Evolutionary conservation across 2,888 invertebrate species (phyloP), one percentile per base, ranked within the genome.

Genomic region (Oligia latruncula): DNA sequence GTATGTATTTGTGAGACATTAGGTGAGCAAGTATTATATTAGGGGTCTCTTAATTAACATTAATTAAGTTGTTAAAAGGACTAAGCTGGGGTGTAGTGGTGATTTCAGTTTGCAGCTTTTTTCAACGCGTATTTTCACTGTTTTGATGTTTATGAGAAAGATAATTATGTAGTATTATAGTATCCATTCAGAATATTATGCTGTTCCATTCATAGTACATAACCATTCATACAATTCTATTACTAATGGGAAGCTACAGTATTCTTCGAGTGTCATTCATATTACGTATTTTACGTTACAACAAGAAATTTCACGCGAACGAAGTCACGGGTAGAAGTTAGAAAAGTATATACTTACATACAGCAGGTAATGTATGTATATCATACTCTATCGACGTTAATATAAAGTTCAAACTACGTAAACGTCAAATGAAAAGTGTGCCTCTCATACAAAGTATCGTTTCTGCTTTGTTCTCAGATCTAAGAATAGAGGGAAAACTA

Each of bases 1-100:
- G 46, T 43, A 29, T 74, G 29, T 79, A 35, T 60, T n/a, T 60
- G 35, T 60, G 70, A 29, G 15, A 46, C 46, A 70, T 46, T 46
- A 17, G 23, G 4, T 23, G 5, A 23, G 23, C 11, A 35, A 29
- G 13, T 46, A 17, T 29, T 17, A 73, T 68, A 23, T 73, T 23
- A 20, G 4, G n/a, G 6, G 1, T 43, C 62, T 64, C 11, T n/a
- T 43, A 20, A 20, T 43, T 20, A 43, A 43, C n/a, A 17, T 52
- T 52, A 58, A 5, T 43, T 67, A 46, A 29, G 29, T 67, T 46
- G 9, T 40, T 64, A 6, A 17, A 40, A 17, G 9, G 9, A 15
- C 35, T 71, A 62, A 17, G n/a, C 17, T 71, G n/a, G 40, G 40
- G 9, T 23, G 5, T 23, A 58, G 6, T 40, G 15, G 35, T 23